These are phyloP conservation scores for Struthidea cinerea DNA, from an alignment of 2,113 vertebrate genomes.

Conservation along the genomic window DNA sequence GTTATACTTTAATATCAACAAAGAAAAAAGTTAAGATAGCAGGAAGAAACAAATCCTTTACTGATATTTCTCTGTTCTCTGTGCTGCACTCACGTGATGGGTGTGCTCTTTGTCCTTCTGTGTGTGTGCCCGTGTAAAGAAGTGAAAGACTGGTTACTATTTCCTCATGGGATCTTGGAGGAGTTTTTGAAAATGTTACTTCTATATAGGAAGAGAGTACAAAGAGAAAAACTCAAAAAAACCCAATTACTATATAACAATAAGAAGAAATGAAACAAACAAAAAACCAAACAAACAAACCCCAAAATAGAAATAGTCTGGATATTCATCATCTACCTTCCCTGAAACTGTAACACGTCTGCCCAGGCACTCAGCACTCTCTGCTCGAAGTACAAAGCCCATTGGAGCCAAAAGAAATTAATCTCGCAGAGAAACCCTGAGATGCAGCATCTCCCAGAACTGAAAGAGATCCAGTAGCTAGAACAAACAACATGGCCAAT, in stretches of 20 bases:
- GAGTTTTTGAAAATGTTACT: neutral
- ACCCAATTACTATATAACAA: neutral
- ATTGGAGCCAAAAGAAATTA: neutral
- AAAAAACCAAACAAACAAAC: neutral
- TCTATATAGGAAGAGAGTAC: neutral
- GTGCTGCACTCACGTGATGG: neutral
- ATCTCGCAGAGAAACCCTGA: neutral
- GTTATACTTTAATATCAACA: neutral
- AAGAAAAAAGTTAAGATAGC: neutral
- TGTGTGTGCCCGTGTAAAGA: rapidly evolving
- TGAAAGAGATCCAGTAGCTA: neutral
- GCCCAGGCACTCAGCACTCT: neutral
- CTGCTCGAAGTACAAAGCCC: neutral
- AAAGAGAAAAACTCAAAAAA: neutral
- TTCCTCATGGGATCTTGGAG: neutral
- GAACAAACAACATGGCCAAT: neutral
- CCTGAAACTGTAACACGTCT: neutral
- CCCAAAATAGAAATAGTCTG: neutral
- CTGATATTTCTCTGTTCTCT: neutral
- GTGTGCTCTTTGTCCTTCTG: neutral
- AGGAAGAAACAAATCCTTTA: neutral
- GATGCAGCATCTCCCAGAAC: neutral
- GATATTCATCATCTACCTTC: neutral
- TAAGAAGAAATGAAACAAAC: neutral
- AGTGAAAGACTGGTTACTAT: neutral